These are phyloP conservation scores for Gila robusta DNA, from an alignment of 2,797 vertebrate species.

Conservation along the genomic window DNA sequence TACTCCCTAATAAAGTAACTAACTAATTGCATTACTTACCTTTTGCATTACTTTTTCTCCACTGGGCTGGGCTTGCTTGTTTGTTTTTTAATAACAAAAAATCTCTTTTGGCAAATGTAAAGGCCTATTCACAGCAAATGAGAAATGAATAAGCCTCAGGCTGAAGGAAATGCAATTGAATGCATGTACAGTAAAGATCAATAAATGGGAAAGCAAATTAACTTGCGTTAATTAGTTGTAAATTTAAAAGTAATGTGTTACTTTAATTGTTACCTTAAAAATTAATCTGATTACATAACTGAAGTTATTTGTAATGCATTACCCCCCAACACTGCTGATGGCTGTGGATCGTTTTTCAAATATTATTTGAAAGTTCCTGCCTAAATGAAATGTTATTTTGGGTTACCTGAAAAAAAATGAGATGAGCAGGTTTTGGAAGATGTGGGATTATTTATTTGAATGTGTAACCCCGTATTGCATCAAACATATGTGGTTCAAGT, in stretches of 20 bases:
- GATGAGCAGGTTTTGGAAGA: background rate
- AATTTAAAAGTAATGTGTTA: background rate
- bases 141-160: background rate
- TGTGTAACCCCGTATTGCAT: background rate
- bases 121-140: background rate
- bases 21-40: background rate
- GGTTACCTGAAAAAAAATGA: background rate
- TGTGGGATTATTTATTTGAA: constrained; percentile 31
- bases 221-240: background rate
- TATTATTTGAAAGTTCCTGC: background rate
- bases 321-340: background rate
- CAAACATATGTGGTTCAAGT: background rate
- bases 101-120: background rate
- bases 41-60: background rate
- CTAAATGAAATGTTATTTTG: background rate
- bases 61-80: background rate
- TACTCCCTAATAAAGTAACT: background rate
- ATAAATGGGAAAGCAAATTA: background rate
- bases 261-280: background rate
- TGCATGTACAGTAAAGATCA: background rate
- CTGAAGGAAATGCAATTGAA: background rate
- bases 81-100: background rate
- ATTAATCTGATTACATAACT: background rate
- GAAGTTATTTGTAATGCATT: background rate
- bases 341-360: background rate